A percentile compares a stretch with the other conserved stretches of the same genome.
phyloP scores from a whole-genome alignment of 2,113 vertebrate genomes.

The Scatophagus argus region DNA sequence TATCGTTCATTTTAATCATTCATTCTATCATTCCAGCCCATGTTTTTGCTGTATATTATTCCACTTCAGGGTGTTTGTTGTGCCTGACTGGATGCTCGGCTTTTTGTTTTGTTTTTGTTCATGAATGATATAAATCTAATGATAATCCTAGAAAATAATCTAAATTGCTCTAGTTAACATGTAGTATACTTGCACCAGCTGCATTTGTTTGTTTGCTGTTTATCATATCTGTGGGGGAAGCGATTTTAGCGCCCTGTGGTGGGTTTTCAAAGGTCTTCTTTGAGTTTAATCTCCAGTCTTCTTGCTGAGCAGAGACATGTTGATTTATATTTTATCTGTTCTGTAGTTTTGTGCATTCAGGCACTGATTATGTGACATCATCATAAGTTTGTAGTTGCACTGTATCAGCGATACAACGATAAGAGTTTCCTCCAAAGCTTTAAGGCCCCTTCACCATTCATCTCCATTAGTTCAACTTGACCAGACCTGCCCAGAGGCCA shows the following conservation, averaged over 20 bases:
- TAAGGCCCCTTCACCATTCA: neutral
- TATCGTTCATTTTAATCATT: conserved; percentile 28
- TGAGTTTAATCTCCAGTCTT: neutral
- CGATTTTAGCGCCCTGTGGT: neutral
- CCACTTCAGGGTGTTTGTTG: conserved; percentile 46
- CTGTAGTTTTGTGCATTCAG: conserved; percentile 13
- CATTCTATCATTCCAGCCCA: conserved; percentile 8
- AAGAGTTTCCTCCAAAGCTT: neutral
- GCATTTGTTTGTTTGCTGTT: conserved; percentile 34
- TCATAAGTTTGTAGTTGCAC: conserved; percentile 18
- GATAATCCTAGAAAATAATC: conserved; percentile 60
- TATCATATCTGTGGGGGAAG: conserved; percentile 36
- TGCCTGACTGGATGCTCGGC: conserved; percentile 30
- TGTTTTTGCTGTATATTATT: conserved; percentile 36
- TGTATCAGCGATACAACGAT: neutral
- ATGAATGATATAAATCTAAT: conserved; percentile 52
- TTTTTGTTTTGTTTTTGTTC: conserved; percentile 45
- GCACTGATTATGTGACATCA: conserved; percentile 1
- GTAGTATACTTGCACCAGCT: conserved; percentile 44
- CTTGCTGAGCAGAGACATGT: neutral
- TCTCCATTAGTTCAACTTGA: conserved; percentile 15
- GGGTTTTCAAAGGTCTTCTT: conserved; percentile 19
- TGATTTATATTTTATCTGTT: neutral
- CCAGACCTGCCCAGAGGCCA: neutral
- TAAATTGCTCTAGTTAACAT: conserved; percentile 50